phyloP scores from a whole-genome alignment of 2,888 invertebrate species.

The Auanema sp. region DNA sequence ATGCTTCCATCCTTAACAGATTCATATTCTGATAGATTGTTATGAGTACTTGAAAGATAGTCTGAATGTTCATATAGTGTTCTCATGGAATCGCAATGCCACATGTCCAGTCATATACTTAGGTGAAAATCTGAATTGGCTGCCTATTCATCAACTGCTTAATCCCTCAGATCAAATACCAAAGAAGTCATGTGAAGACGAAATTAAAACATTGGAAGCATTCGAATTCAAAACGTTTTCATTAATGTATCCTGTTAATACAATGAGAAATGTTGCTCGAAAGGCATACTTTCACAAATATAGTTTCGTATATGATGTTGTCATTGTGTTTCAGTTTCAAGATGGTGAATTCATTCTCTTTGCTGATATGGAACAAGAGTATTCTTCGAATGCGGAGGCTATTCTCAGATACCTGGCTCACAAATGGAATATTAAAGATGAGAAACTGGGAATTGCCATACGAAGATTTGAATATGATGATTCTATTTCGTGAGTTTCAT shows the following conservation, averaged over 20 bases:
- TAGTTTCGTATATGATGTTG: no score
- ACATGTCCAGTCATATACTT: no score
- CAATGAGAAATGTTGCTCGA: not conserved
- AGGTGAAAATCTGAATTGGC: not conserved
- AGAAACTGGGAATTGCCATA: constrained; percentile 1
- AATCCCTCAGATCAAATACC: no score
- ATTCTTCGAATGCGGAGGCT: constrained; percentile 10
- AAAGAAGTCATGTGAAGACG: no score
- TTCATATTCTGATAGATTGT: no score
- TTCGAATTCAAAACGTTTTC: no score
- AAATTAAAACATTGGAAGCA: no score
- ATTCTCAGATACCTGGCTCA: not conserved
- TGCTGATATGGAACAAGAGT: constrained; percentile 15
- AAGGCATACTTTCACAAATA: not conserved
- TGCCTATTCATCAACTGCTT: no score
- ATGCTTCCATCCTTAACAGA: not conserved
- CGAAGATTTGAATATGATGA: constrained; percentile 9
- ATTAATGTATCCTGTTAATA: constrained; percentile 2
- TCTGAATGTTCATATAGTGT: no score
- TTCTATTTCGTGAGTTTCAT: not conserved
- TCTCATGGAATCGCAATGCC: no score
- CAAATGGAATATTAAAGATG: constrained; percentile 2
- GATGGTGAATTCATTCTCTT: constrained; percentile 10
- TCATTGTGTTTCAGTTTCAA: constrained; percentile 3
- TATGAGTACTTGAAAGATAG: no score